Evolutionary conservation across 2,113 vertebrate species (phyloP).

Genomic region (Triplophysa rosa): DNA sequence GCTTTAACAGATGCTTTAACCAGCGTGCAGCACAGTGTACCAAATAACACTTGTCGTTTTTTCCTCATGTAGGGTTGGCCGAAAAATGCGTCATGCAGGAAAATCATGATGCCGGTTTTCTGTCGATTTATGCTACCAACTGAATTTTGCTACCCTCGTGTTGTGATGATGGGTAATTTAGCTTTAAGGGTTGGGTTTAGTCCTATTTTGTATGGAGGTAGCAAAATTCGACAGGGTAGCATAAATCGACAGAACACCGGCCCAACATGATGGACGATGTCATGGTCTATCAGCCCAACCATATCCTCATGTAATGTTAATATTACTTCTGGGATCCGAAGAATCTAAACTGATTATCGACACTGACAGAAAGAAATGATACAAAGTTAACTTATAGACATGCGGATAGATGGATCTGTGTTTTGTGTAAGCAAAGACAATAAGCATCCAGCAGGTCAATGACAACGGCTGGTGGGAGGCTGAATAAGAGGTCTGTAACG

Average conservation of each 20-base stretch:
- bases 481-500: slow-evolving; percentile 32
- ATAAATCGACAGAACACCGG: too few relatives aligned
- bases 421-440: background rate
- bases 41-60: background rate
- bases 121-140: too few relatives aligned
- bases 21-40: background rate
- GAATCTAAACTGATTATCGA: background rate
- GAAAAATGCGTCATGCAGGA: too few relatives aligned
- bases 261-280: too few relatives aligned
- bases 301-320: background rate
- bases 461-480: background rate
- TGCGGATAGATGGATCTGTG: background rate
- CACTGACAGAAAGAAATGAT: background rate
- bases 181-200: too few relatives aligned
- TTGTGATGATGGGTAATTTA: too few relatives aligned
- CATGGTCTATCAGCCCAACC: too few relatives aligned
- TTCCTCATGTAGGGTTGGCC: background rate
- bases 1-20: background rate
- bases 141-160: too few relatives aligned
- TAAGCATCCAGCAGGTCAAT: background rate
- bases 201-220: too few relatives aligned
- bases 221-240: too few relatives aligned
- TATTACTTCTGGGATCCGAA: slow-evolving; percentile 54
- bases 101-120: too few relatives aligned
- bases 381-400: background rate